Evolutionary conservation across 2,113 vertebrate genomes (phyloP).

Genomic region (Paracyprichromis sp.): DNA sequence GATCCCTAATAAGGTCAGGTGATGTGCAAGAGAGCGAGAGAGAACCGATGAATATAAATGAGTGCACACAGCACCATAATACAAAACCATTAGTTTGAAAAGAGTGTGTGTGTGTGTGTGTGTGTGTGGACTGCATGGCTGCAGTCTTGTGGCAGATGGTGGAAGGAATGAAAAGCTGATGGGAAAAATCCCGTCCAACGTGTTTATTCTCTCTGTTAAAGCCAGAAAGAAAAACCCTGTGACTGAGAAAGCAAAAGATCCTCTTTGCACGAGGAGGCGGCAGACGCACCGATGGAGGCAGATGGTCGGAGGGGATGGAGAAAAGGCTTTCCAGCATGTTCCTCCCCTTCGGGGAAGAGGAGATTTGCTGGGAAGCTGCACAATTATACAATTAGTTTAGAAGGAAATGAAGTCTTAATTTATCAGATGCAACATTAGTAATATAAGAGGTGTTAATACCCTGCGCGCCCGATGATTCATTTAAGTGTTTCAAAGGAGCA

Average conservation of each 20-base stretch:
- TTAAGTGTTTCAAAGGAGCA: neutral
- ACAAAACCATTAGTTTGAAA: neutral
- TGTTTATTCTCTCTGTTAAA: conserved; percentile 5
- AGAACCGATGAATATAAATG: neutral
- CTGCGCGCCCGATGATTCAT: neutral
- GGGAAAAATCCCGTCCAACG: neutral
- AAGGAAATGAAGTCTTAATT: neutral
- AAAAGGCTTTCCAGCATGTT: neutral
- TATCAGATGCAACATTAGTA: neutral
- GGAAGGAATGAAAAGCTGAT: neutral
- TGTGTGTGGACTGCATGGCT: neutral
- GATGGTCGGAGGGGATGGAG: neutral
- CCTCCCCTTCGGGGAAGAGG: neutral
- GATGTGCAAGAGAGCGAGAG: neutral
- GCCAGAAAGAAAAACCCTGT: neutral
- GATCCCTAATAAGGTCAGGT: neutral
- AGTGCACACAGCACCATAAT: neutral
- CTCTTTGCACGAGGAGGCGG: neutral
- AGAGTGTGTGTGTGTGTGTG: neutral
- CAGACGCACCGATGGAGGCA: neutral
- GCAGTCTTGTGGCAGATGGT: conserved; percentile 11
- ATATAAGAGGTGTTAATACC: neutral
- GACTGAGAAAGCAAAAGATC: conserved; percentile 5
- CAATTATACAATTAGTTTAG: neutral
- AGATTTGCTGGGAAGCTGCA: neutral